These are phyloP conservation scores for Varanus salvator DNA, from an alignment of 2,113 vertebrate genomes.

Conservation along the genomic window DNA sequence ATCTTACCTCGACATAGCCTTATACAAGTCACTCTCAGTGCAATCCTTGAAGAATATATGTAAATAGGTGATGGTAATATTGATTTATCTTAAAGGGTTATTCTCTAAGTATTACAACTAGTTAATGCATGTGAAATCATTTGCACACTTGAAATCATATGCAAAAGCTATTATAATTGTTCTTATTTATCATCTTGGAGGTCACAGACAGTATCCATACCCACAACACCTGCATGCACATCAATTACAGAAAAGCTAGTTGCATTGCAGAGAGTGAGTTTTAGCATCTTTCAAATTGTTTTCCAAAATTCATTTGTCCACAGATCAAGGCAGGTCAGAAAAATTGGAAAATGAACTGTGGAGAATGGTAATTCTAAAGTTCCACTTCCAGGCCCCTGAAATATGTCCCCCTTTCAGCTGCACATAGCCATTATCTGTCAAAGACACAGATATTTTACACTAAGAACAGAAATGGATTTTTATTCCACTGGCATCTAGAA, in stretches of 20 bases:
- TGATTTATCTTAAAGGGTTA: too few relatives aligned
- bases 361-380: neutral
- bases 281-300: neutral
- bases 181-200: too few relatives aligned
- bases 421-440: neutral
- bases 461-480: neutral
- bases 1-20: neutral
- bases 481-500: neutral
- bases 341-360: neutral
- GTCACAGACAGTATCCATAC: neutral
- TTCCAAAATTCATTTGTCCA: neutral
- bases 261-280: neutral
- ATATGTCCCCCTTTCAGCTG: neutral
- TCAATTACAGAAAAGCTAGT: neutral
- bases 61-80: too few relatives aligned
- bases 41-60: too few relatives aligned
- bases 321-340: neutral
- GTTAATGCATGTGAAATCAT: neutral
- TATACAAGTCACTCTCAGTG: neutral
- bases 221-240: neutral
- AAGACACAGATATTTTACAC: neutral
- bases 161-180: too few relatives aligned
- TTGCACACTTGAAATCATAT: neutral
- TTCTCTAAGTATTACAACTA: too few relatives aligned
- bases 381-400: neutral